Conservation (phyloP, 2,888 invertebrate species). For the Melanostoma mellinum region DNA sequence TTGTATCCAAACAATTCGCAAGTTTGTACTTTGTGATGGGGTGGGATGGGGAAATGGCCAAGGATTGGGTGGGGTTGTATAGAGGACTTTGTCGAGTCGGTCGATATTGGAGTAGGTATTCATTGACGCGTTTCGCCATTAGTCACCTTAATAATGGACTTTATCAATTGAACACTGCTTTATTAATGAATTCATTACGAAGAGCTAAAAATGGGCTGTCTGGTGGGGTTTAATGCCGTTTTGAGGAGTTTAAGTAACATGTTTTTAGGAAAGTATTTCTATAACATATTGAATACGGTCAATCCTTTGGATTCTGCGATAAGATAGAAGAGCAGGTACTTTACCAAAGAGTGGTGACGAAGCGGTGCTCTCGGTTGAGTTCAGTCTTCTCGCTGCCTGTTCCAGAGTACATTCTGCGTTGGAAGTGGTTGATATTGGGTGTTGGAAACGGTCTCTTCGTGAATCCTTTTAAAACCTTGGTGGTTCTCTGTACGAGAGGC, state of each 20-base stretch:
- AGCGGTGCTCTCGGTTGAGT: too few relatives aligned
- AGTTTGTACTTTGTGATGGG: neutral
- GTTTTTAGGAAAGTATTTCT: neutral
- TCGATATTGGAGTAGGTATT: slow-evolving; percentile 66
- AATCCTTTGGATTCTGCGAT: too few relatives aligned
- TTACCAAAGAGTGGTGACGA: too few relatives aligned
- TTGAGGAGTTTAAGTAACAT: neutral
- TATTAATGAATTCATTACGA: slow-evolving; percentile 69
- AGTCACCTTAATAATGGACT: slow-evolving; percentile 68
- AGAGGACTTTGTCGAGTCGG: slow-evolving; percentile 26
- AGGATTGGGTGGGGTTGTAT: slow-evolving; percentile 17
- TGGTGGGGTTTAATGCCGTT: neutral
- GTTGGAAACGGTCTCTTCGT: too few relatives aligned
- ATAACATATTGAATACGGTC: neutral
- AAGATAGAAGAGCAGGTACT: too few relatives aligned
- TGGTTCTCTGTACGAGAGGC: too few relatives aligned
- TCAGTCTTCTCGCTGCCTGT: too few relatives aligned
- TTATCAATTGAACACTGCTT: slow-evolving; percentile 71
- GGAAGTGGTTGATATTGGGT: too few relatives aligned
- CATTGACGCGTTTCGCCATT: slow-evolving; percentile 69
- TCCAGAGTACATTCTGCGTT: too few relatives aligned
- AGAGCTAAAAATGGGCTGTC: slow-evolving; percentile 30
- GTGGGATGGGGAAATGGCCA: slow-evolving; percentile 12
- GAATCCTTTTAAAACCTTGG: too few relatives aligned
- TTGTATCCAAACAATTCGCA: slow-evolving; percentile 45